Percentiles rank a stretch among this genome's conserved stretches.
Evolutionary conservation across 2,113 vertebrate genomes (phyloP).

Genomic region (Syngnathoides biaculeatus): DNA sequence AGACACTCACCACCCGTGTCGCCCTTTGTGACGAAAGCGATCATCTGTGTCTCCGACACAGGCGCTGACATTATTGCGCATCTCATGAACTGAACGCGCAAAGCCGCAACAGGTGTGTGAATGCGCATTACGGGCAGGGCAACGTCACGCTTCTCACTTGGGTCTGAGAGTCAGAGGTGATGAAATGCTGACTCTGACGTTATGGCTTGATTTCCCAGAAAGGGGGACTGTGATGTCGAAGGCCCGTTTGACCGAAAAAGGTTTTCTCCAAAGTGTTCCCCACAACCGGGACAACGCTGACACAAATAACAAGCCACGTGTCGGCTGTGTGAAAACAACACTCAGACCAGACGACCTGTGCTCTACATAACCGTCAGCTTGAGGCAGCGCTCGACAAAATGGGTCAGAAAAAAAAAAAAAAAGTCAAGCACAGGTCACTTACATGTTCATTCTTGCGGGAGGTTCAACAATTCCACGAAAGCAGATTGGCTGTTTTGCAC

Average conservation of each 20-base stretch:
- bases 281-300: background rate
- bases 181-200: background rate
- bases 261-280: background rate
- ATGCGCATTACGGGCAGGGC: background rate
- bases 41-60: too few species aligned
- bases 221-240: background rate
- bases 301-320: background rate
- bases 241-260: background rate
- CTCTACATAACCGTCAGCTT: conserved; percentile 1
- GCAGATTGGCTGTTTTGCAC: conserved; percentile 14
- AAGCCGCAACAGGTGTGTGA: background rate
- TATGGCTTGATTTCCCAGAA: background rate
- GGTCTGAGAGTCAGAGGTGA: background rate
- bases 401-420: background rate
- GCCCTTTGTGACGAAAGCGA: too few species aligned
- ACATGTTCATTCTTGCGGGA: conserved; percentile 4
- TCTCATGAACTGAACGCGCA: background rate
- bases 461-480: conserved; percentile 5
- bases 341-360: background rate
- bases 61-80: background rate
- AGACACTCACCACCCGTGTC: too few species aligned
- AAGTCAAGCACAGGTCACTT: background rate
- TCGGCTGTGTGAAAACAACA: background rate
- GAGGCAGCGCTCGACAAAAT: background rate
- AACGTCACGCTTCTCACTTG: background rate